phyloP scores from a whole-genome alignment of 2,797 vertebrate species.

The Amphiprion clarkii region DNA sequence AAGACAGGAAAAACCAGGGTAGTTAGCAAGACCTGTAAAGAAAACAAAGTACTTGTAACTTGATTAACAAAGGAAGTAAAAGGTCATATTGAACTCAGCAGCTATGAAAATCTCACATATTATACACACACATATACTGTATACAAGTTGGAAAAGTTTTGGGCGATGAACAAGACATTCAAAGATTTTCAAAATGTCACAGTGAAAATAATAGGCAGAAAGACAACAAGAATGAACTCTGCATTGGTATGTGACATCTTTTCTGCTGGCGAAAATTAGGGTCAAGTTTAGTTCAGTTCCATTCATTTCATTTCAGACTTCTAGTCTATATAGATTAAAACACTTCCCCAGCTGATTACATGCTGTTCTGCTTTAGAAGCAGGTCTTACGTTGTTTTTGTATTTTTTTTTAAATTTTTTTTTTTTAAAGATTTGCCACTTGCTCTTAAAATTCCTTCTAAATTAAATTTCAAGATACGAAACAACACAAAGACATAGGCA shows the following conservation, averaged over 20 bases:
- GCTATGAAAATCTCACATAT: neutral
- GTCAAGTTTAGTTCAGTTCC: constrained; percentile 4
- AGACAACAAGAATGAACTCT: neutral
- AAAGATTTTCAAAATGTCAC: constrained; percentile 45
- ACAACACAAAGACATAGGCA: neutral
- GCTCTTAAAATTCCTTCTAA: neutral
- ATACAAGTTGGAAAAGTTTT: neutral
- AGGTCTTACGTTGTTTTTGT: neutral
- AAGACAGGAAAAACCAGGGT: neutral
- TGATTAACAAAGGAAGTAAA: neutral
- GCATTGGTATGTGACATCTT: constrained; percentile 5
- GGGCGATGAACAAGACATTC: constrained; percentile 19
- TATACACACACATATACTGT: no score
- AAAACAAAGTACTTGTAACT: constrained; percentile 5
- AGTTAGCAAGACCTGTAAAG: neutral
- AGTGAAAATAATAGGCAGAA: constrained; percentile 13
- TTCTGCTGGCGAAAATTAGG: constrained; percentile 11
- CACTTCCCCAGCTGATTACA: constrained; percentile 10
- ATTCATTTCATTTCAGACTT: constrained; percentile 24
- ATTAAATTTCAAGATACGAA: constrained; percentile 19
- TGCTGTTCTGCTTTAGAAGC: neutral
- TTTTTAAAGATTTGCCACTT: neutral
- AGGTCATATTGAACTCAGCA: constrained; percentile 3
- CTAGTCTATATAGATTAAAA: neutral
- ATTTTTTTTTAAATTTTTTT: no score